Percentiles rank a stretch among this genome's conserved stretches.
Evolutionary conservation across 2,797 vertebrate species (phyloP).

Genomic region (Triplophysa yarkandensis): DNA sequence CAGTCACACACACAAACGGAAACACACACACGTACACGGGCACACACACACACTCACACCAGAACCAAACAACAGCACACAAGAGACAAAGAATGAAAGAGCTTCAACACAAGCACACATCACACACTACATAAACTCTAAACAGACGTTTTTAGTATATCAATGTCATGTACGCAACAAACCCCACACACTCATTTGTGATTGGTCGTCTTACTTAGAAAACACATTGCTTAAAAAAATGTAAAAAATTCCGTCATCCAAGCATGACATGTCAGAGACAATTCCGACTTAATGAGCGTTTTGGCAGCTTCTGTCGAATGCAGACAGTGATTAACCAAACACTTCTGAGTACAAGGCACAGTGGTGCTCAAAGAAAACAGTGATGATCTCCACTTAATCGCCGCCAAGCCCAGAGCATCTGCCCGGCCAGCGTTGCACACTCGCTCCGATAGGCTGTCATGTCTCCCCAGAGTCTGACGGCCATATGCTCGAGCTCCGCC

Average conservation of each 20-base stretch:
- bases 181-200: constrained; percentile 59
- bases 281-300: constrained; percentile 99
- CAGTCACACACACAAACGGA: too few relatives aligned
- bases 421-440: constrained; percentile 84
- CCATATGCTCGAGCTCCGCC: constrained; percentile 99
- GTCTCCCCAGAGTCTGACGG: constrained; percentile 98
- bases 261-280: constrained; percentile 87
- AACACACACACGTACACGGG: neutral
- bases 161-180: constrained; percentile 53
- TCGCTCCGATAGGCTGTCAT: constrained; percentile 99
- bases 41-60: neutral
- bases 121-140: constrained; percentile 46
- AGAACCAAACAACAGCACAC: constrained; percentile 43
- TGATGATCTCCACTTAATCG: constrained; percentile 99
- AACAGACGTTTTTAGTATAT: constrained; percentile 53
- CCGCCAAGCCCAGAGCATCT: constrained; percentile 99
- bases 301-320: constrained; percentile 98
- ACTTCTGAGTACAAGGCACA: constrained; percentile 99
- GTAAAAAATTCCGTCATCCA: constrained; percentile 85
- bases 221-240: constrained; percentile 54
- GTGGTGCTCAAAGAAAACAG: constrained; percentile 99
- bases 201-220: constrained; percentile 58
- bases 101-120: constrained; percentile 51
- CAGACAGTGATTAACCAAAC: constrained; percentile 99
- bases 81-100: constrained; percentile 51